Evolutionary conservation across 1,140 invertebrate genomes (phyloP), one percentile per base, ranked within the genome.

Genomic region (Lordiphosa collinella): DNA sequence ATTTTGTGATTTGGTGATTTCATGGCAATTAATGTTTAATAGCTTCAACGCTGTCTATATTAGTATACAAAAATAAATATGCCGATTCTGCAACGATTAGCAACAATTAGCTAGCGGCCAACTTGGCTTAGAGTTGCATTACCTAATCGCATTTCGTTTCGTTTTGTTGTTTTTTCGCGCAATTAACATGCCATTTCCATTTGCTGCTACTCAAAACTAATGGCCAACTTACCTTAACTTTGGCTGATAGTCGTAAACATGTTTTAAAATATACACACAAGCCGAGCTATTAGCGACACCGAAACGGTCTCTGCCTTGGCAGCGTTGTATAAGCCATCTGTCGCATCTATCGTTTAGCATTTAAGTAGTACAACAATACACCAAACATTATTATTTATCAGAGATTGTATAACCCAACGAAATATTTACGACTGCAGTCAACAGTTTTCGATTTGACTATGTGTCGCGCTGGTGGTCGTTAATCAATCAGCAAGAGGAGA

Each of bases 61-160:
- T 63, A 56, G 43, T 72, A 38, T 54, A n/a, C 29, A 37, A 49
- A 55, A 56, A 38, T 43, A 51, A 63, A 70, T 65, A 76, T 79
- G 75, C 70, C 65, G 70, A 82, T 82, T 76, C 71, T 72, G 62
- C 58, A 56, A 54, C 78, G 78, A 82, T 82, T 84, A 82, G 71
- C 78, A 76, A 73, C 78, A 84, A 84, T 78, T 82, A 84, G 63
- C 67, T 41, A 41, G 40, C 66, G 43, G 57, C 48, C 66, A 60
- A 69, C 34, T 71, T 50, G 35, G 53, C 55, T 58, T 40, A 14
- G 14, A 58, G 64, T 44, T 84, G 69, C 78, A 84, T 78, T 82
- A 65, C 78, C 73, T 84, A 84, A 84, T 84, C 46, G 72, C 62
- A 51, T 70, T 68, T 59, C 47, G 11, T 51, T 50, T 16, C 37